phyloP scores from a whole-genome alignment of 64 coral and sea anemone genomes.

The Montipora cactus region DNA sequence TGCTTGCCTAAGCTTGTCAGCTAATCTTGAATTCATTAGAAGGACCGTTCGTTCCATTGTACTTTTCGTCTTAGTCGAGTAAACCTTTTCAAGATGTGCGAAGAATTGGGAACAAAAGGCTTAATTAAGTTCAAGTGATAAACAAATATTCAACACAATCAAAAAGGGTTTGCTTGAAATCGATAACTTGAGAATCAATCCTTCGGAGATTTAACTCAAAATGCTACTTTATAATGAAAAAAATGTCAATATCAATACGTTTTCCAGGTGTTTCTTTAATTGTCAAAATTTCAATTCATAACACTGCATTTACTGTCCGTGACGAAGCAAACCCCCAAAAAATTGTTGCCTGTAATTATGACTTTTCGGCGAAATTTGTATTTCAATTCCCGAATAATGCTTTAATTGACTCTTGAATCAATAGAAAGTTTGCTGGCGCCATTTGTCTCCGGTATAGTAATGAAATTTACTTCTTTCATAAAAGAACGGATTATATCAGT shows the following conservation, averaged over 20 bases:
- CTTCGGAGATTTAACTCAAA: background rate
- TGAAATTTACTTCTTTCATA: background rate
- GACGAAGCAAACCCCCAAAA: background rate
- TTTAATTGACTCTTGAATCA: conserved; percentile 34
- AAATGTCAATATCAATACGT: too few relatives aligned
- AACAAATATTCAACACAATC: conserved; percentile 58
- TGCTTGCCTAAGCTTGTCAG: conserved; percentile 8
- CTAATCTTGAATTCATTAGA: conserved; percentile 23
- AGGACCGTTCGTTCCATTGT: background rate
- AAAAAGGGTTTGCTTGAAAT: conserved; percentile 13
- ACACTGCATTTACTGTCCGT: background rate
- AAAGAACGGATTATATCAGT: background rate
- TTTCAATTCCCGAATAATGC: conserved; percentile 9
- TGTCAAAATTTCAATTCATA: background rate
- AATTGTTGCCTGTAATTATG: conserved; percentile 14
- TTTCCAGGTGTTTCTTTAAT: too few relatives aligned
- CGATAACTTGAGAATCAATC: background rate
- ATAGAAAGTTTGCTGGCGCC: conserved; percentile 40
- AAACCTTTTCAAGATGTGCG: conserved; percentile 16
- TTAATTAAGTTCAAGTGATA: conserved; percentile 57
- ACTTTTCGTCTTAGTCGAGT: conserved; percentile 15
- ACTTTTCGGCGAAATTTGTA: conserved; percentile 30
- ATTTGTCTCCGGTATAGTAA: conserved; percentile 14
- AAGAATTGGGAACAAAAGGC: conserved; percentile 22
- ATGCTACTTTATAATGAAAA: too few relatives aligned